Conservation (phyloP, 35 echinoderm and acorn worm genomes). For the Ophiothrix spiculata region DNA sequence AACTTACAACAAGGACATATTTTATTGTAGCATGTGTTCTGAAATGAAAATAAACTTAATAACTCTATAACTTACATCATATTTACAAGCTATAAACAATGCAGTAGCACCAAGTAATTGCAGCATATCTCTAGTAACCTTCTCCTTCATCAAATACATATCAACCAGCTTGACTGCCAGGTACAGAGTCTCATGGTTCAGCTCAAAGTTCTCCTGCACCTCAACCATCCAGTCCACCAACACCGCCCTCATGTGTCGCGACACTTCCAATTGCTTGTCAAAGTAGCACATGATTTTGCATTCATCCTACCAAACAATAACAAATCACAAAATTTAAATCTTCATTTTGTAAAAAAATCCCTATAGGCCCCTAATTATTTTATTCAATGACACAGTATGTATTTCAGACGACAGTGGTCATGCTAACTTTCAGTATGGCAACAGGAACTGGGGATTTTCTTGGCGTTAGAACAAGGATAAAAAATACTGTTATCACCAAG, state of each 20-base stretch:
- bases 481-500: no score
- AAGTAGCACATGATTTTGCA: conserved; percentile 49
- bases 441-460: no score
- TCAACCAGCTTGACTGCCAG: conserved; percentile 86
- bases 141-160: conserved; percentile 63
- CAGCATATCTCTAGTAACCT: conserved; percentile 54
- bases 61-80: conserved; percentile 73
- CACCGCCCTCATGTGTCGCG: conserved; percentile 80
- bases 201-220: conserved; percentile 98
- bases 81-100: conserved; percentile 96
- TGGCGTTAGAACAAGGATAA: no score
- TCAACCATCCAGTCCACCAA: conserved; percentile 98
- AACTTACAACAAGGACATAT: no score
- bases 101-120: conserved; percentile 87
- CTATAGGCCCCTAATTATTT: neutral
- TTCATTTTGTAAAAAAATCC: neutral
- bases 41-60: neutral
- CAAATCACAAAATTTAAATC: neutral
- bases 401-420: no score
- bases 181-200: conserved; percentile 97
- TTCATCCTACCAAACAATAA: neutral
- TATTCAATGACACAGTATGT: no score
- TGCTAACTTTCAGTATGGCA: no score
- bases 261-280: conserved; percentile 72
- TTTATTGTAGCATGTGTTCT: no score